A percentile compares a stretch with the other conserved stretches of the same genome.
phyloP scores from a whole-genome alignment of 1,140 invertebrate genomes.

The Heliconius nattereri region DNA sequence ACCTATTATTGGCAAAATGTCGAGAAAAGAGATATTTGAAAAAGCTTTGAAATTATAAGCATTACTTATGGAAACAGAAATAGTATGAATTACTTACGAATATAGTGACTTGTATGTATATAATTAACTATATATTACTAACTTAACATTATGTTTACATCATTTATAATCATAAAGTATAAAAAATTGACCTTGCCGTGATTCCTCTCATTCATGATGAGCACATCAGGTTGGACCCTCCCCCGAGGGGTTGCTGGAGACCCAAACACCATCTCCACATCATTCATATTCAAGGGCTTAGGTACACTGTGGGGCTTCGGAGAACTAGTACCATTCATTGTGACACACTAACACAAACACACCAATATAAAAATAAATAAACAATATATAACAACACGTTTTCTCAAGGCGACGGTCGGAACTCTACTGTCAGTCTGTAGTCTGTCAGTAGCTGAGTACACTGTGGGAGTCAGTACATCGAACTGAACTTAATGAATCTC shows the following conservation, averaged over 20 bases:
- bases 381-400: slow-evolving; percentile 18
- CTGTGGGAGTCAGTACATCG: slow-evolving; percentile 10
- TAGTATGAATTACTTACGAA: too few species aligned
- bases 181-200: slow-evolving; percentile 43
- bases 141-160: too few species aligned
- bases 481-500: slow-evolving; percentile 45
- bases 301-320: slow-evolving; percentile 22
- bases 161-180: too few species aligned
- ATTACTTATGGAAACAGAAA: too few species aligned
- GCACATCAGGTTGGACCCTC: slow-evolving; percentile 43
- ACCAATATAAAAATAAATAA: neutral
- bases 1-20: too few species aligned
- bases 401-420: slow-evolving; percentile 8
- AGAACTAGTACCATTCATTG: neutral
- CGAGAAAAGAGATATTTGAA: too few species aligned
- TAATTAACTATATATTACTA: too few species aligned
- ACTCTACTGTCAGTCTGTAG: slow-evolving; percentile 21
- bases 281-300: slow-evolving; percentile 49
- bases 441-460: neutral
- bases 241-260: slow-evolving; percentile 46
- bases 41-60: too few species aligned
- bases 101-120: too few species aligned
- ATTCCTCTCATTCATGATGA: slow-evolving; percentile 50
- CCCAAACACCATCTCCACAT: slow-evolving; percentile 67
- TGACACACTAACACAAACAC: slow-evolving; percentile 9